Base-by-base conservation (phyloP, 2,888 invertebrate species). In the Thecocarcelia acutangulata region DNA sequence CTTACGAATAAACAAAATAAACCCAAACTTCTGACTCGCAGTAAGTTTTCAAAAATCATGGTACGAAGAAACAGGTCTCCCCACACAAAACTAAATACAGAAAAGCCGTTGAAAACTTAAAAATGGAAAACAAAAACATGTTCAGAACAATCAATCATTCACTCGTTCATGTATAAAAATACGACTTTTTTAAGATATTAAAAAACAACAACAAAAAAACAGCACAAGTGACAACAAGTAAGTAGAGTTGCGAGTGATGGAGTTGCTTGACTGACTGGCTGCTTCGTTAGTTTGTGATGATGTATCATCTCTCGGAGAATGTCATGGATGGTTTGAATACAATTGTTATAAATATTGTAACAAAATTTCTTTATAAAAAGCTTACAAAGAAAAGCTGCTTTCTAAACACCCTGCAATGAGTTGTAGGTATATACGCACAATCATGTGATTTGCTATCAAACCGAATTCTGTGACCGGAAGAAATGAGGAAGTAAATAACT, bases 91-190 rank as follows among this genome's bases (percentile, higher is more conserved):
- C 13, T 13, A 19, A 0, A 33, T 13, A 46, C 28, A 54, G 37
- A 1, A 40, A 28, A 59, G 44, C 4, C 40, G 63, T 33, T 69
- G 24, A 61, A 73, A 68, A 15, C 19, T 52, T 46, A 28, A 68
- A 54, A 54, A 12, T 17, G 11, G 9, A 48, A 15, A 50, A 70
- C n/a, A 63, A 56, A 66, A 73, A 59, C 42, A 52, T 66, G 40
- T 69, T 73, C 44, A 75, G 78, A 78, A 78, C 82, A 75, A 82
- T 82, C 78, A 78, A 82, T 82, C 82, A 82, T 82, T 74, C 63
- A 40, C 46, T 61, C 72, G 76, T 68, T 76, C 54, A 69, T 48
- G 37, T 61, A 56, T 28, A 56, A 74, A 19, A 63, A 40, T 63
- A 63, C 40, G 12, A 52, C 15, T 21, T 63, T 61, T 61, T 63